Conservation (phyloP, 64 coral and sea anemone species). For the Montipora foliosa region DNA sequence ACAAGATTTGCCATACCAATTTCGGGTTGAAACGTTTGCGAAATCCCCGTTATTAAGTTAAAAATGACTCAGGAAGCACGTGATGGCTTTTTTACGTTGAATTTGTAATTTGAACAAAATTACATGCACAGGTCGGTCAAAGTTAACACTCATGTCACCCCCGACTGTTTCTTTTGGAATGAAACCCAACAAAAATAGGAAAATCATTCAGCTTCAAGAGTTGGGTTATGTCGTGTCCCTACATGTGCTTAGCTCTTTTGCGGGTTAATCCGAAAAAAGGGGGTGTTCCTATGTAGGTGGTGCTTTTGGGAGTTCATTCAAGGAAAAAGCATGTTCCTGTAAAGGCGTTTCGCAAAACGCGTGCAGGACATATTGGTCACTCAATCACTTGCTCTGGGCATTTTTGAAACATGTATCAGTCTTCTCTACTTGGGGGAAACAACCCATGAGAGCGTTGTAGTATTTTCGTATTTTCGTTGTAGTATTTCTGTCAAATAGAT, state of each 20-base stretch:
- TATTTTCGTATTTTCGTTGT: too few relatives aligned
- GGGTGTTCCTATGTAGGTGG: background rate
- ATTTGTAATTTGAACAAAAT: background rate
- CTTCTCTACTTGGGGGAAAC: background rate
- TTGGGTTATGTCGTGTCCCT: background rate
- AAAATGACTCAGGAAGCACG: too few relatives aligned
- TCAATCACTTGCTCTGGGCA: background rate
- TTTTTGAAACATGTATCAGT: background rate
- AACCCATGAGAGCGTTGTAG: too few relatives aligned
- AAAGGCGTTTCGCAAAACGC: background rate
- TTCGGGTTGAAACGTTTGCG: too few relatives aligned
- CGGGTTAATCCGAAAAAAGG: background rate
- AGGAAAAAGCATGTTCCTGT: background rate
- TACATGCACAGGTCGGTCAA: background rate
- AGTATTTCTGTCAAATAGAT: background rate
- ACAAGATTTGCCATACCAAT: too few relatives aligned
- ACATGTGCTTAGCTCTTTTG: background rate
- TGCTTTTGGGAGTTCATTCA: background rate
- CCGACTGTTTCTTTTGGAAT: too few relatives aligned
- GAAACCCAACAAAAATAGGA: background rate
- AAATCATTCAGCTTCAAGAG: background rate
- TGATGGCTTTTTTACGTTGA: too few relatives aligned
- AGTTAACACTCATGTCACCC: background rate
- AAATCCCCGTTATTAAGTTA: too few relatives aligned
- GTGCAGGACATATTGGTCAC: background rate